Evolutionary conservation across 2,113 vertebrate genomes (phyloP), one percentile per base, ranked within the genome.

Genomic region (Notechis scutatus): DNA sequence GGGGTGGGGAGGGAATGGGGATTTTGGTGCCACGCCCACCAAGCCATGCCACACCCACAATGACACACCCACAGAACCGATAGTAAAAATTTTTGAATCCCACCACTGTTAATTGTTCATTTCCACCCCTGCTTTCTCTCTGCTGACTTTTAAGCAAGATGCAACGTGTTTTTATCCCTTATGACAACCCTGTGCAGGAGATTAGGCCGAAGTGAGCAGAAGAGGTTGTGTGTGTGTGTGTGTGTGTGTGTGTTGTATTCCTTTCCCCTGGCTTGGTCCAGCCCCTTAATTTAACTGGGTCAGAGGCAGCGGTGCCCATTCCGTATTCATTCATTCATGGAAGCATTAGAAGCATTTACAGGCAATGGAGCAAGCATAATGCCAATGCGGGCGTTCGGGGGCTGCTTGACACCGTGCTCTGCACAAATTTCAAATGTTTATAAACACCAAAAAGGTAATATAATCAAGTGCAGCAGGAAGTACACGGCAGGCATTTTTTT

Each of bases 391-490:
- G 45, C 94, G 95, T 94, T 96, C 95, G 88, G 93, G 97, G 97
- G 97, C 95, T 3, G 3, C 90, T 95, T 96, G 93, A 96, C 94
- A 45, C 93, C 88, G 95, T 86, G 90, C 96, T 91, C 94, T 52
- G 95, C 95, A 81, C 94, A 1, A 90, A 96, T 95, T 97, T 96
- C 26, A 91, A 97, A 96, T 98, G 98, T 97, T 98, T 97, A 98
- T 97, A 97, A 98, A 98, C 97, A 98, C 93, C 14, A 92, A 87
- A 96, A 96, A 50, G 95, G 94, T 97, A 97, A 97, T 97, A 96
- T 61, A 97, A 97, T 98, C 97, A 97, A 96, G 97, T 94, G 89
- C 96, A 93, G 97, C 94, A 96, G 97, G 97, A 97, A 97, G 97
- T 96, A 97, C 96, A 96, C 96, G 88, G 96, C 97, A 97, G 97